Base-by-base conservation (phyloP, 1,140 invertebrate genomes). In the Drosophila auraria region DNA sequence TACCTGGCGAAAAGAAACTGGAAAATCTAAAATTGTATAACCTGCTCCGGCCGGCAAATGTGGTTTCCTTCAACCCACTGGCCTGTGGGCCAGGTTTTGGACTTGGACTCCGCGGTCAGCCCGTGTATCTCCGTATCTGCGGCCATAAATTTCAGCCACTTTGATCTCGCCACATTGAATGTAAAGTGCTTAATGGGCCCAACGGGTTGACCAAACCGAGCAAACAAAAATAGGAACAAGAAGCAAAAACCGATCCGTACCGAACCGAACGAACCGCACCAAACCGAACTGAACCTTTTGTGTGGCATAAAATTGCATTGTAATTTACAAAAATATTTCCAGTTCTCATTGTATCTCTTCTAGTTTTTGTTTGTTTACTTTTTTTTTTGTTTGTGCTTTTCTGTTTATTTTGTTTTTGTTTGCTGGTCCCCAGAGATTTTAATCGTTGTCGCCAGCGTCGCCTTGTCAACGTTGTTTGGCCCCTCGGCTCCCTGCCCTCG, bases 91-190 rank as follows among this genome's bases (percentile, higher is more conserved):
- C 60, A 44, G 23, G 71, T 45, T 74, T n/a, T 23, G 30, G 51
- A 49, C 60, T 47, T 47, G 42, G 56, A 33, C 65, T 49, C 40
- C 54, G 11, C 40, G 71, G 50, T 44, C 33, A 36, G n/a, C 45
- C 68, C 53, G 78, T 65, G 78, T 90, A 90, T 89, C 86, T 87
- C 40, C 33, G 74, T 74, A 74, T 74, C 71, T 61, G 71, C 82
- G 75, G 83, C 79, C 79, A 87, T 86, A 82, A 86, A 86, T 86
- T 87, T 83, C 60, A 84, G 75, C 82, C 79, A 80, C 86, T 90
- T 90, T 90, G 86, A 90, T 90, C 86, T 91, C 82, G 86, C 86
- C 87, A 90, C 86, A 80, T 89, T 89, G 78, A 89, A 89, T 89
- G 84, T 89, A 89, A 89, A 89, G 84, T 89, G 84, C 86, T 89